Base-by-base conservation (phyloP, 1,140 invertebrate genomes). In the Stenopsyche tienmushanensis region DNA sequence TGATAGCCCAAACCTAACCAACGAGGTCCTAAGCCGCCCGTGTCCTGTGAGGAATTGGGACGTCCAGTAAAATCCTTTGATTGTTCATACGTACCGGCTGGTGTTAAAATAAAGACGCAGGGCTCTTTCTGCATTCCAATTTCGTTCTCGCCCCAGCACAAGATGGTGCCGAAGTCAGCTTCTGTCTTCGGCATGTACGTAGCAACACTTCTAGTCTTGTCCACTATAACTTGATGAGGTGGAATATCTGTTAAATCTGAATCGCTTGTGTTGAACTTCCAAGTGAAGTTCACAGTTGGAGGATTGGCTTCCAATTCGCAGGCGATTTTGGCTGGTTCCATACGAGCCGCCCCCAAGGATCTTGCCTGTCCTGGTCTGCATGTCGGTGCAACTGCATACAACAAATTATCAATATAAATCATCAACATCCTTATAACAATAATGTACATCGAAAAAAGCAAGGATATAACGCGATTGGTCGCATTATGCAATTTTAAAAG, bases 281-380 rank as follows among this genome's bases (percentile, higher is more conserved):
- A 90, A 18, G 79, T 82, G 74, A 88, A 89, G 60, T 78, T 79
- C 1, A 88, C 76, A 54, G 81, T 80, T 9, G 80, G 72, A 2
- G 88, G 88, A 73, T 88, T 89, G 3, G 87, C 85, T 58, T 89
- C 86, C n/a, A 90, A 74, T 71, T 89, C 87, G 75, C 88, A 90
- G 0, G 80, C 73, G 49, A 90, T 86, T 53, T 76, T 79, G 5
- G 83, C 83, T 1, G 80, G 79, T 75, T 90, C 88, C 39, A 84
- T 83, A 20, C 85, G 77, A 0, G 85, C 88, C 0, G 87, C 85
- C 0, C 88, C 88, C 70, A 86, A 87, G 10, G 86, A 80, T 68
- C 81, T 86, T 20, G 80, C 79, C 72, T 88, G 88, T 9, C 83
- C 83, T 0, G 81, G 78, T 21, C 82, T 80, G 70, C 88, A 90